These are phyloP conservation scores for Manduca sexta DNA, from an alignment of 1,140 invertebrate species.

Conservation along the genomic window DNA sequence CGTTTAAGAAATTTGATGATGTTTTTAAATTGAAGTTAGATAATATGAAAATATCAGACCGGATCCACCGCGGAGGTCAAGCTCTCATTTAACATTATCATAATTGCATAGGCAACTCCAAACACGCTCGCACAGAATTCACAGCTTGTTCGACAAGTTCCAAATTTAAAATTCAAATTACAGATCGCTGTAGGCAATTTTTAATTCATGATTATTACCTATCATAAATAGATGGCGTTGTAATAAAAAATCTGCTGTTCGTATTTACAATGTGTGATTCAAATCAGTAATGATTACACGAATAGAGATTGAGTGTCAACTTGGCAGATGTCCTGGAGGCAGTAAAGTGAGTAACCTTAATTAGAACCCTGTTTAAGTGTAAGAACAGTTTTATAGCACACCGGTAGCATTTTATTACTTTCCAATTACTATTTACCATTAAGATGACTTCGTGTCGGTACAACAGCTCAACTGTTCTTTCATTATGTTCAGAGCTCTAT, in stretches of 20 bases:
- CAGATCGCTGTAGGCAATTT: neutral
- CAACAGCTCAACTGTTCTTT: neutral
- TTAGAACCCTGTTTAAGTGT: slow-evolving; percentile 7
- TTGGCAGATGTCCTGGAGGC: slow-evolving; percentile 7
- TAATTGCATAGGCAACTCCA: too few species aligned
- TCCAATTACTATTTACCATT: slow-evolving; percentile 14
- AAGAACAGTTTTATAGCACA: slow-evolving; percentile 8
- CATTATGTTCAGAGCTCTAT: neutral
- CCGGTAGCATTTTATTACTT: slow-evolving; percentile 15
- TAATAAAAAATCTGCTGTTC: neutral
- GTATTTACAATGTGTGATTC: neutral
- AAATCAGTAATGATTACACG: slow-evolving; percentile 10
- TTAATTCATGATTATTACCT: neutral
- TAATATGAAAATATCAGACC: too few species aligned
- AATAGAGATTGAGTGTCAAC: slow-evolving; percentile 15
- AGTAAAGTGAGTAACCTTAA: slow-evolving; percentile 13
- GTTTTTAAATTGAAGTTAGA: too few species aligned
- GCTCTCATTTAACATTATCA: too few species aligned
- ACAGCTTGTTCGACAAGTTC: slow-evolving; percentile 1
- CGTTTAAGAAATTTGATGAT: too few species aligned
- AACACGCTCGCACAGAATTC: neutral
- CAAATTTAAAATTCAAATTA: neutral
- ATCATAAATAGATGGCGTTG: neutral
- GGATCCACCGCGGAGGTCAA: too few species aligned
- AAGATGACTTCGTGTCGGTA: too few species aligned